Conservation (phyloP, 2,888 invertebrate species). For the Hypomecis punctinalis region DNA sequence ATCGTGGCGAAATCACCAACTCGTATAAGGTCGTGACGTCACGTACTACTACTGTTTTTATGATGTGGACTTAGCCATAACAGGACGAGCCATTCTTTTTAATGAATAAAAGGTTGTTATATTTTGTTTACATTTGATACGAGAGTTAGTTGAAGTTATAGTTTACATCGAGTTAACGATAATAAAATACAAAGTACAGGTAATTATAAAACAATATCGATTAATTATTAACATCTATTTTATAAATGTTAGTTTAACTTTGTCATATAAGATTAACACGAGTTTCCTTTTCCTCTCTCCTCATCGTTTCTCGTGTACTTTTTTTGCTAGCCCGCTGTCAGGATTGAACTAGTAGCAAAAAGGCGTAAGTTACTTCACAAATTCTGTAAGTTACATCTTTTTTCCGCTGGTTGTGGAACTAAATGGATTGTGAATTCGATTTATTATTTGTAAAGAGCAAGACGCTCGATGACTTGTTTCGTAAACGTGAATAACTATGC, state of each 20-base stretch:
- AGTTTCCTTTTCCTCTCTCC: slow-evolving; percentile 62
- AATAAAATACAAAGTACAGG: slow-evolving; percentile 79
- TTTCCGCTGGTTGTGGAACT: slow-evolving; percentile 41
- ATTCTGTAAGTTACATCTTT: slow-evolving; percentile 31
- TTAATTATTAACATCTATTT: slow-evolving; percentile 75
- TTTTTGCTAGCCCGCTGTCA: slow-evolving; percentile 42
- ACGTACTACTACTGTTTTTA: slow-evolving; percentile 21
- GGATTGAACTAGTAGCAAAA: slow-evolving; percentile 8
- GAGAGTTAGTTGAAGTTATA: slow-evolving; percentile 68
- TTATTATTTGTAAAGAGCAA: slow-evolving; percentile 51
- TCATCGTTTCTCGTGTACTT: slow-evolving; percentile 51
- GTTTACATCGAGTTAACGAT: slow-evolving; percentile 80
- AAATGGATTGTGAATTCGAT: slow-evolving; percentile 45
- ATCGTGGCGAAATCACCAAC: too few species aligned
- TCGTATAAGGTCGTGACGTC: background rate
- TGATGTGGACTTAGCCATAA: slow-evolving; percentile 59
- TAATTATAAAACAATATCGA: slow-evolving; percentile 72
- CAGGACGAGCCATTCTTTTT: slow-evolving; percentile 60
- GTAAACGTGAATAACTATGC: slow-evolving; percentile 55
- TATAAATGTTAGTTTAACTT: slow-evolving; percentile 64
- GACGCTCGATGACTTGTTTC: slow-evolving; percentile 50
- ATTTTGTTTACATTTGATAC: slow-evolving; percentile 78
- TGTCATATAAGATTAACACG: slow-evolving; percentile 72
- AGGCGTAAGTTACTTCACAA: slow-evolving; percentile 10
- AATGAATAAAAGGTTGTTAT: slow-evolving; percentile 61